These are phyloP conservation scores for Strix aluco DNA, from an alignment of 2,113 vertebrate genomes.

Conservation along the genomic window DNA sequence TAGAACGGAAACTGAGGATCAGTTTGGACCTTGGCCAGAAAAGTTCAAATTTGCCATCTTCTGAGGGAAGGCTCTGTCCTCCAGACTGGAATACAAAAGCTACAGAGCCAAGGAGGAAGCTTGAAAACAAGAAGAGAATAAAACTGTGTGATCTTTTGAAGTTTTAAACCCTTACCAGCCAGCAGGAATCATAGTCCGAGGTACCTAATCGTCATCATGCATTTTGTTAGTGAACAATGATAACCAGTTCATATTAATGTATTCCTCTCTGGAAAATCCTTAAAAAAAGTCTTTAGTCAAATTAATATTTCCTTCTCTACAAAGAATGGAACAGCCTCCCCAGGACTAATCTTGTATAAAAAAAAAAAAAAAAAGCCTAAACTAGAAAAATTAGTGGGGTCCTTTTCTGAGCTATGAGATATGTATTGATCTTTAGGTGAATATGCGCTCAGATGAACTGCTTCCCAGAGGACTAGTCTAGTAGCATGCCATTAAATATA, in stretches of 20 bases:
- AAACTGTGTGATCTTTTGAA: neutral
- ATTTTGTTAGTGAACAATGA: neutral
- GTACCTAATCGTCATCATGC: accelerated
- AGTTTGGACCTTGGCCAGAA: neutral
- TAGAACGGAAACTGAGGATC: neutral
- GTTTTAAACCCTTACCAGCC: neutral
- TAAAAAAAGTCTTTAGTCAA: neutral
- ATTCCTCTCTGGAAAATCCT: neutral
- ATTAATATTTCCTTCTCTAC: neutral
- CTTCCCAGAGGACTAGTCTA: neutral
- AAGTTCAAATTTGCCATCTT: neutral
- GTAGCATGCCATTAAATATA: neutral
- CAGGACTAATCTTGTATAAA: neutral
- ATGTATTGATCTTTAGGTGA: neutral
- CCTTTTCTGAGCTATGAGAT: neutral
- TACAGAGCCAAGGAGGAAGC: neutral
- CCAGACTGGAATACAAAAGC: neutral
- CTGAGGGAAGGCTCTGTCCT: neutral
- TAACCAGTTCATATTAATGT: neutral
- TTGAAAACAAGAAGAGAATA: neutral
- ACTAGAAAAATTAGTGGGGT: neutral
- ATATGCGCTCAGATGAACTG: neutral
- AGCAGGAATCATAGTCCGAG: neutral
- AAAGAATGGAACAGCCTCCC: neutral
- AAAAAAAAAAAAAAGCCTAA: neutral